These are phyloP conservation scores for Huso huso DNA, from an alignment of 2,797 vertebrate genomes.

Conservation along the genomic window DNA sequence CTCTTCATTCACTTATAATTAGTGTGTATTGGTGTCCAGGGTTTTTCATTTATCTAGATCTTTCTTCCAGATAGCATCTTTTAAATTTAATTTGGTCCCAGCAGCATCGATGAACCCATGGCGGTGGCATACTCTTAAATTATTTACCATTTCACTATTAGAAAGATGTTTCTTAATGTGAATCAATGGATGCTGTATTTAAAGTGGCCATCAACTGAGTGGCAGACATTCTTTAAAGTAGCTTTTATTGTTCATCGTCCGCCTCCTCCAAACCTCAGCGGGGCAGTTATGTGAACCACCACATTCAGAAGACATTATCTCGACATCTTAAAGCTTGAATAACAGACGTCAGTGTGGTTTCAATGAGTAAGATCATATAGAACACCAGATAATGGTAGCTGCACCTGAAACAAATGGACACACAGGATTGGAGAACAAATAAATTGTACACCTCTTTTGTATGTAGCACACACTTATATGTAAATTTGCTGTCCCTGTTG, in stretches of 20 bases:
- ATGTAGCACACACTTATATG: too few relatives aligned
- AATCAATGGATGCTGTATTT: slow-evolving; percentile 51
- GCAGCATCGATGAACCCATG: slow-evolving; percentile 28
- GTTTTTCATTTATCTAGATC: slow-evolving; percentile 14
- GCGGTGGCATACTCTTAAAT: slow-evolving; percentile 47
- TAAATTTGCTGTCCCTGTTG: too few relatives aligned
- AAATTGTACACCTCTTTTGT: too few relatives aligned
- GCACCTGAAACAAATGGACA: slow-evolving; percentile 19
- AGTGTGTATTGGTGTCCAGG: slow-evolving; percentile 19
- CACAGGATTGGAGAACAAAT: too few relatives aligned
- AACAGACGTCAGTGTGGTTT: slow-evolving; percentile 24
- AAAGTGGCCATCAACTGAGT: slow-evolving; percentile 44
- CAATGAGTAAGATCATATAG: slow-evolving; percentile 10
- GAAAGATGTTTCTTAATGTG: slow-evolving; percentile 49
- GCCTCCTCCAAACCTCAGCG: slow-evolving; percentile 19
- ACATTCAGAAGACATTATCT: slow-evolving; percentile 14
- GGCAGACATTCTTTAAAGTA: slow-evolving; percentile 36
- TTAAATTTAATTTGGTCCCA: slow-evolving; percentile 47
- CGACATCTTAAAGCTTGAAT: slow-evolving; percentile 14
- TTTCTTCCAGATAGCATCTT: slow-evolving; percentile 40
- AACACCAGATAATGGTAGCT: slow-evolving; percentile 16
- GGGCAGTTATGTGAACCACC: slow-evolving; percentile 33
- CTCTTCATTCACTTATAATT: slow-evolving; percentile 30
- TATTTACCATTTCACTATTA: slow-evolving; percentile 46
- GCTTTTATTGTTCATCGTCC: slow-evolving; percentile 20